These are phyloP conservation scores for Apantesis nais DNA, from an alignment of 2,888 invertebrate genomes.

Conservation along the genomic window DNA sequence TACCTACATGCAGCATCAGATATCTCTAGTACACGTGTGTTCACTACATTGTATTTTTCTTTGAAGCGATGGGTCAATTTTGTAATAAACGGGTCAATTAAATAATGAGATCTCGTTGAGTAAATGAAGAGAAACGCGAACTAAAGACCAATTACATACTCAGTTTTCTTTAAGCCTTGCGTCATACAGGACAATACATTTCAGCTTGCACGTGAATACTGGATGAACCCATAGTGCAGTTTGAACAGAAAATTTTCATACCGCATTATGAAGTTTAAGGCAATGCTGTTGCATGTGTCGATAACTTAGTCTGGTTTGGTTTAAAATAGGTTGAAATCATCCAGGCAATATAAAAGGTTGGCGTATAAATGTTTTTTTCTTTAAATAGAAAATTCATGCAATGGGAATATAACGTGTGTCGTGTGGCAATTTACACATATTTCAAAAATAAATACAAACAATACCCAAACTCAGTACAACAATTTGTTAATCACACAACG, in stretches of 20 bases:
- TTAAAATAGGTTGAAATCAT: too few relatives aligned
- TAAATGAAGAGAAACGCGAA: not conserved
- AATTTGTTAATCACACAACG: too few relatives aligned
- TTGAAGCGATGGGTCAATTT: not conserved
- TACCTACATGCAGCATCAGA: not conserved
- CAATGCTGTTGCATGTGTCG: not conserved
- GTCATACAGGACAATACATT: not conserved
- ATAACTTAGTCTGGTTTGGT: too few relatives aligned
- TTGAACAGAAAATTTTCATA: not conserved
- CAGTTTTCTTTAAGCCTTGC: too few relatives aligned
- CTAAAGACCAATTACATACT: not conserved
- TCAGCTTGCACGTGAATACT: not conserved
- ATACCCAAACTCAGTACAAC: too few relatives aligned
- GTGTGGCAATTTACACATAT: too few relatives aligned
- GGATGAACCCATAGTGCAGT: not conserved
- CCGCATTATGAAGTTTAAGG: not conserved
- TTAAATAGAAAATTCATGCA: too few relatives aligned
- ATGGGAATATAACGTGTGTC: too few relatives aligned
- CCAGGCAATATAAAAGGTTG: too few relatives aligned
- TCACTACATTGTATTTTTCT: not conserved
- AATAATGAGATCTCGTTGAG: not conserved
- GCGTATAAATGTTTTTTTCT: too few relatives aligned
- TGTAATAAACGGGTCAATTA: not conserved
- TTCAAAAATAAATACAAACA: too few relatives aligned
- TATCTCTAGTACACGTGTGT: not conserved